Evolutionary conservation across 1,140 invertebrate genomes (phyloP), one percentile per base, ranked within the genome.

Genomic region (Venustaconcha ellipsiformis): DNA sequence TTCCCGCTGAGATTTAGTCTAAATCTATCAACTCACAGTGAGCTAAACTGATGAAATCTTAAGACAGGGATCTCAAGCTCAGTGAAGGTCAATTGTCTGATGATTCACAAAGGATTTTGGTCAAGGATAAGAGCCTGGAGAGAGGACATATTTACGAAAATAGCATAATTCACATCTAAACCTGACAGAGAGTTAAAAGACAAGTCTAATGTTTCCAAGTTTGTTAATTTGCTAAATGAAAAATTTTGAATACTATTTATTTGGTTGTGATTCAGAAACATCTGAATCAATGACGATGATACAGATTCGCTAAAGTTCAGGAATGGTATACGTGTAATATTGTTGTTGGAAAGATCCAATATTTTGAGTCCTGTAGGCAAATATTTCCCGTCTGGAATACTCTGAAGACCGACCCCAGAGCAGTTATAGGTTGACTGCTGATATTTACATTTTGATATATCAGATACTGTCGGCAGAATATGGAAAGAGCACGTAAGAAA

Each of bases 1-100:
- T 77, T 77, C 69, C 75, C 71, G 60, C 75, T 77, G 6, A 77
- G 57, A 59, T 72, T 59, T 18, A 77, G 48, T 77, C 75, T n/a
- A 77, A 14, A 12, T 56, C 58, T 18, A 37, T 30, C 0, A 77
- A 67, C 30, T 77, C 69, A 67, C 62, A 71, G 23, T 71, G 64
- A 18, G 75, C 71, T 26, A 77, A 37, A 48, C 72, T 70, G 11
- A 77, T n/a, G 62, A n/a, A 17, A 12, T 59, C 62, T 55, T 67
- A 77, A 11, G 15, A 70, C 14, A 2, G 64, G 64, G 14, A 77
- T 57, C 48, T 77, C 64, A 23, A 72, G 55, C 23, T 67, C 71
- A 18, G 26, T 67, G 26, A 77, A 77, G 8, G 69, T 67, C 17
- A 72, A 37, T 11, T 17, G 60, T 30, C 62, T 72, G 48, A 77